These are phyloP conservation scores for Eumeta japonica DNA, from an alignment of 1,140 invertebrate species.

Conservation along the genomic window DNA sequence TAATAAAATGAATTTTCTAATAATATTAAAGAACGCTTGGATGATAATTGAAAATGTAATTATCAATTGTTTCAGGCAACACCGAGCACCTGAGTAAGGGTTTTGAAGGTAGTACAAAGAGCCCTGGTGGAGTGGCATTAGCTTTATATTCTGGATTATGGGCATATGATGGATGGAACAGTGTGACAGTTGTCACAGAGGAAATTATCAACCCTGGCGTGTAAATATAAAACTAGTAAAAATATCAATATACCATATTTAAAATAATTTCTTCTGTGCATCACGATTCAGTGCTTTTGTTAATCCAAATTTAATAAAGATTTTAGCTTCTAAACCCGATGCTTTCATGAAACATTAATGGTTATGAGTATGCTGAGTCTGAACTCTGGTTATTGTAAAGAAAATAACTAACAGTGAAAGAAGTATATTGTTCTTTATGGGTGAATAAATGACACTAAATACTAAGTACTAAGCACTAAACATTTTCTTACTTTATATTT, in stretches of 20 bases:
- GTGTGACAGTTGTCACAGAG: constrained; percentile 87
- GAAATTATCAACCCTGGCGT: constrained; percentile 86
- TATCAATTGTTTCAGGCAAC: constrained; percentile 51
- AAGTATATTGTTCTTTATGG: background rate
- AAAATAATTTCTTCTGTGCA: too few relatives aligned
- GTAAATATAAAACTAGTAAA: constrained; percentile 50
- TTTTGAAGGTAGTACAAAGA: constrained; percentile 73
- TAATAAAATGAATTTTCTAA: too few relatives aligned
- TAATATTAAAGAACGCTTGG: too few relatives aligned
- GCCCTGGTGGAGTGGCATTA: constrained; percentile 75
- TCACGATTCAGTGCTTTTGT: too few relatives aligned
- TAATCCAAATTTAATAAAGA: too few relatives aligned
- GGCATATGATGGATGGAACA: constrained; percentile 95
- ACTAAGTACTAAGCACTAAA: background rate
- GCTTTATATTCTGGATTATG: constrained; percentile 93
- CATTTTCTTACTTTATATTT: background rate
- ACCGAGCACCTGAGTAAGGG: constrained; percentile 70
- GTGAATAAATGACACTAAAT: too few relatives aligned
- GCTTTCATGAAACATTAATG: too few relatives aligned
- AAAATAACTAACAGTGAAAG: background rate
- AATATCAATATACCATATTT: too few relatives aligned
- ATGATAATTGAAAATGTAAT: too few relatives aligned
- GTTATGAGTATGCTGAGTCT: too few relatives aligned
- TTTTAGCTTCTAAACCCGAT: too few relatives aligned
- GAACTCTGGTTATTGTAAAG: too few relatives aligned